Evolutionary conservation across 2,113 vertebrate species (phyloP).

Genomic region (Shinisaurus crocodilurus): DNA sequence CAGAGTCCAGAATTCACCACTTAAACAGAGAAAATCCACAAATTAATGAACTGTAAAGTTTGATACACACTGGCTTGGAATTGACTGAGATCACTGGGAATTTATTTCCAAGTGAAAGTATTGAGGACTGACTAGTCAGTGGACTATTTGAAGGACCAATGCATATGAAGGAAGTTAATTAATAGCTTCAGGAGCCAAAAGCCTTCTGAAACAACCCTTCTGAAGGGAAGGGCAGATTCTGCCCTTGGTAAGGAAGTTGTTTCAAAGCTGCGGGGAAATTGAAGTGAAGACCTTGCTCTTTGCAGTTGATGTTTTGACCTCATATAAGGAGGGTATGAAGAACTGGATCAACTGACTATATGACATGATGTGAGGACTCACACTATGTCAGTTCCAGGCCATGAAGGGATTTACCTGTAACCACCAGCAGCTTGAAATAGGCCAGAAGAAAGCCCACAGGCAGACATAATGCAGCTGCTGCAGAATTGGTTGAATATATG

Average conservation of each 20-base stretch:
- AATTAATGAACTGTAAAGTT: not conserved
- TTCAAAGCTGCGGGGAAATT: not conserved
- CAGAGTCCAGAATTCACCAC: too few species aligned
- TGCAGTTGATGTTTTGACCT: not conserved
- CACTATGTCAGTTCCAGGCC: not conserved
- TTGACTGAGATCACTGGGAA: not conserved
- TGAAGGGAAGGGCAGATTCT: not conserved
- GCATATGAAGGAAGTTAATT: not conserved
- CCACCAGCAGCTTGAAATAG: not conserved
- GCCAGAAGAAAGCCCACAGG: too few species aligned
- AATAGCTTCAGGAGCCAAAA: not conserved
- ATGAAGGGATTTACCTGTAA: not conserved
- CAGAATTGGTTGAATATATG: not conserved
- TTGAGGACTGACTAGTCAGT: not conserved
- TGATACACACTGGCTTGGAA: not conserved
- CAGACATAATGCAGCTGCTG: too few species aligned
- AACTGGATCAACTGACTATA: not conserved
- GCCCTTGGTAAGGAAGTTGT: not conserved
- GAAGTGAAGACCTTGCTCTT: not conserved
- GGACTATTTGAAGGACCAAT: too few species aligned
- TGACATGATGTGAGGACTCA: too few species aligned
- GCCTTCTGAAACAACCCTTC: too few species aligned
- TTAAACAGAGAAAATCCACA: too few species aligned
- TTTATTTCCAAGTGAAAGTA: not conserved
- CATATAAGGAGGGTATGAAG: too few species aligned